Conservation (phyloP, 2,113 vertebrate genomes). For the Menidia beryllina region DNA sequence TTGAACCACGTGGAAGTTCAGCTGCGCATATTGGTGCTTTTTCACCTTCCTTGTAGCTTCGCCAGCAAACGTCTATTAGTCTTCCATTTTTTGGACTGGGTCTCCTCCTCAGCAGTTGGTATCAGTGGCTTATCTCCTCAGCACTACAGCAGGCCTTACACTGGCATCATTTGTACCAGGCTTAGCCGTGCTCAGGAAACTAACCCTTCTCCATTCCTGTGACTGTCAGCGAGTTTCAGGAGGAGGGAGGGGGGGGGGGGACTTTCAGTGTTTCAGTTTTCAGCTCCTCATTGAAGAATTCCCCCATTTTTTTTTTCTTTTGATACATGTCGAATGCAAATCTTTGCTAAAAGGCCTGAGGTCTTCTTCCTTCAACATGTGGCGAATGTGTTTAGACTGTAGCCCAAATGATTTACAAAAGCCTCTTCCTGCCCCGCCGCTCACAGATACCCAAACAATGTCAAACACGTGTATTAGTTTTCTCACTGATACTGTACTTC, state of each 20-base stretch:
- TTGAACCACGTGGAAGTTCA: slow-evolving; percentile 22
- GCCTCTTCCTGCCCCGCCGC: slow-evolving; percentile 54
- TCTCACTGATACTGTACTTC: slow-evolving; percentile 73
- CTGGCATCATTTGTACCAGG: slow-evolving; percentile 81
- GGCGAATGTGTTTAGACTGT: slow-evolving; percentile 71
- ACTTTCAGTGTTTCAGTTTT: slow-evolving; percentile 74
- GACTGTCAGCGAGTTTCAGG: slow-evolving; percentile 73
- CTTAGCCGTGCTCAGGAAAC: slow-evolving; percentile 79
- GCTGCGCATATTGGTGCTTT: slow-evolving; percentile 14
- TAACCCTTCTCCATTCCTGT: slow-evolving; percentile 74
- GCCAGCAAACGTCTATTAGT: slow-evolving; percentile 68
- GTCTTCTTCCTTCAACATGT: slow-evolving; percentile 49
- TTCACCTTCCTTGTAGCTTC: slow-evolving; percentile 34
- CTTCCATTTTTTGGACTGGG: slow-evolving; percentile 66
- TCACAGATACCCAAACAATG: slow-evolving; percentile 49
- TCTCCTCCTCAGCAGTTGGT: slow-evolving; percentile 72
- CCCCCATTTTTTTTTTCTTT: slow-evolving; percentile 41
- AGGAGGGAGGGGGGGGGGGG: slow-evolving; percentile 34
- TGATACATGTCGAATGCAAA: slow-evolving; percentile 50
- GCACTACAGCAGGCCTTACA: slow-evolving; percentile 81
- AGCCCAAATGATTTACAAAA: slow-evolving; percentile 33
- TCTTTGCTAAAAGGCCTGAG: slow-evolving; percentile 37
- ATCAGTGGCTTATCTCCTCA: slow-evolving; percentile 79
- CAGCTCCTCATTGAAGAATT: slow-evolving; percentile 69
- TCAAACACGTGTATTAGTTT: slow-evolving; percentile 53